Evolutionary conservation across 2,113 vertebrate genomes (phyloP), one percentile per base, ranked within the genome.

Genomic region (Paramisgurnus dabryanus): DNA sequence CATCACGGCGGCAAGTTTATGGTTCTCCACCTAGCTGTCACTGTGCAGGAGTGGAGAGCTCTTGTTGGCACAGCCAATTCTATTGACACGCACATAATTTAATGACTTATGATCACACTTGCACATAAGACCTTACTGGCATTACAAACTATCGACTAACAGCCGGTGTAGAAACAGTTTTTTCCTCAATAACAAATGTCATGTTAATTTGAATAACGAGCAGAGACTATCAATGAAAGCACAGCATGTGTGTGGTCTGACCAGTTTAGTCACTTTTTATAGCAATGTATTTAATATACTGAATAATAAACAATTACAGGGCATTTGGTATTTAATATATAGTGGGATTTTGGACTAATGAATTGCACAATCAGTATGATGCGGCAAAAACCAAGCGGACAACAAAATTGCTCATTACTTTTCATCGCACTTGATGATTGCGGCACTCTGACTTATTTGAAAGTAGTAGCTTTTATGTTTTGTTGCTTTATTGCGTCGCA

Each of bases 1-100:
- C 80, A 80, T 47, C 67, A 80, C 61, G 5, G 71, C 8, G 17
- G 47, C 5, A 63, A 55, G 41, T 79, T 82, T 79, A 82, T 67
- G 60, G 76, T 5, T 65, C 50, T 76, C 13, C 41, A 9, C 72
- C 18, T 70, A 70, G 43, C 57, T 50, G 68, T 67, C 70, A 34
- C 66, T 49, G 45, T 7, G 55, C 73, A 72, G 55, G 43, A 67
- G 55, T 61, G 65, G 55, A 75, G 34, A 43, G 60, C 76, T 57
- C 57, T 50, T 69, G 60, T 60, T 77, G 83, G 50, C 66, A 80
- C 66, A 7, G 12, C 41, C 64, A 61, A 49, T 66, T 57, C 57
- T 63, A 43, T 53, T 76, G 11, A 57, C 68, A 78, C 39, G 22
- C 55, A 45, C 43, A 75, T 22, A 75, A 64, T 10, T 73, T 17